Evolutionary conservation across 2,113 vertebrate species (phyloP).

Genomic region (Equus przewalskii): DNA sequence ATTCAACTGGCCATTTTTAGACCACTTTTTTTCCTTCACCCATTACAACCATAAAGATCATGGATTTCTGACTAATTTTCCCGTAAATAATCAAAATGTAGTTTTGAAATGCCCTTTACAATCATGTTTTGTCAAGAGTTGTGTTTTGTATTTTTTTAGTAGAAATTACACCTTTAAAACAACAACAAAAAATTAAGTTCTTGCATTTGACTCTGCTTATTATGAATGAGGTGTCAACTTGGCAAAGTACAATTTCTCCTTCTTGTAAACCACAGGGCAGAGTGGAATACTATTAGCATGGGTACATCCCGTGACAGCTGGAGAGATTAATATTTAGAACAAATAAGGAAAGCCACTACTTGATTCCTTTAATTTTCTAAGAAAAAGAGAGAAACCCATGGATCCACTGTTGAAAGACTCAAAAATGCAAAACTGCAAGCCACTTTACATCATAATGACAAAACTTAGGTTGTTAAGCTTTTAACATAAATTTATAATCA

Average conservation of each 20-base stretch:
- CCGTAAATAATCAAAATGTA: conserved; percentile 56
- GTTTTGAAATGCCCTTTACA: conserved; percentile 41
- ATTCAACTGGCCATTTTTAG: conserved; percentile 68
- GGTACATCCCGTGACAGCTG: not conserved
- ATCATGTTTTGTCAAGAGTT: not conserved
- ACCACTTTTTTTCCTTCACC: conserved; percentile 28
- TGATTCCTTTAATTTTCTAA: conserved; percentile 37
- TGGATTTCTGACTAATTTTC: conserved; percentile 72
- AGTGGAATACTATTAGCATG: conserved; percentile 4
- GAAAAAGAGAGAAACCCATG: conserved; percentile 1
- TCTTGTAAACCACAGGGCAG: conserved; percentile 44
- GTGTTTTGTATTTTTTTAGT: conserved; percentile 28
- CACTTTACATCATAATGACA: not conserved
- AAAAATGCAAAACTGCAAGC: conserved; percentile 44
- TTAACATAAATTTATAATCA: not conserved
- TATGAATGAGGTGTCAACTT: conserved; percentile 58
- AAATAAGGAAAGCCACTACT: not conserved
- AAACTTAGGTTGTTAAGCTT: not conserved
- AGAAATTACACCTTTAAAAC: conserved; percentile 25
- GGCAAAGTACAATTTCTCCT: conserved; percentile 21
- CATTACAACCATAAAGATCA: conserved; percentile 65
- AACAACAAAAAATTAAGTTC: conserved; percentile 17
- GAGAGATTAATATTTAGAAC: conserved; percentile 27
- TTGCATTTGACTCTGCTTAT: conserved; percentile 42
- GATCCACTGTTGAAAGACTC: not conserved